Percentiles rank a stretch among this genome's conserved stretches.
Evolutionary conservation across 2,888 invertebrate species (phyloP).

Genomic region (Lottia gigantea): DNA sequence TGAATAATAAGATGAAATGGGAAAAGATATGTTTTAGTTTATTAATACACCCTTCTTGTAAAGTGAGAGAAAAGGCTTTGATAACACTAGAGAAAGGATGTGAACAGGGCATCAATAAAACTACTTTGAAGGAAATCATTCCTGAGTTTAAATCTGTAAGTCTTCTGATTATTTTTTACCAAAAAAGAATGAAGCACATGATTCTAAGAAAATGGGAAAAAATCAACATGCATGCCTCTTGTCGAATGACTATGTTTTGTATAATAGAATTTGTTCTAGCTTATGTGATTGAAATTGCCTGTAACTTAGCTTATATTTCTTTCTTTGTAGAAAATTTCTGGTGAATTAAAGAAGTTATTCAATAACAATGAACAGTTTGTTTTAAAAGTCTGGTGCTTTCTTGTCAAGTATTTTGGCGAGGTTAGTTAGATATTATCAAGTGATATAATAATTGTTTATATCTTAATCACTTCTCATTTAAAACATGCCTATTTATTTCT

Average conservation of each 20-base stretch:
- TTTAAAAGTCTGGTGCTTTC: constrained; percentile 50
- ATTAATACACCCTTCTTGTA: constrained; percentile 45
- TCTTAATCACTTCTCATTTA: no score
- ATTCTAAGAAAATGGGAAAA: no score
- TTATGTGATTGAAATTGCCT: no score
- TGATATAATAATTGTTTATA: no score
- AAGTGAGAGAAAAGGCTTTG: constrained; percentile 49
- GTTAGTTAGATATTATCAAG: constrained; percentile 38
- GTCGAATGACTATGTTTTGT: no score
- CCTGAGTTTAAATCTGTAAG: constrained; percentile 52
- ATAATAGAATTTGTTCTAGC: no score
- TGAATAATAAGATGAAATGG: constrained; percentile 44
- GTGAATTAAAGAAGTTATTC: constrained; percentile 49
- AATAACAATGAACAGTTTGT: constrained; percentile 46
- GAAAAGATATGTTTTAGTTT: constrained; percentile 45
- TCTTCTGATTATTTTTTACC: neutral
- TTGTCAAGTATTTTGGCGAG: constrained; percentile 56
- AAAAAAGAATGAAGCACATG: no score
- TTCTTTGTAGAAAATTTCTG: constrained; percentile 41
- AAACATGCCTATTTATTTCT: no score
- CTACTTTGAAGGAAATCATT: constrained; percentile 36
- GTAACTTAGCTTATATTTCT: neutral
- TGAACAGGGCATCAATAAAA: constrained; percentile 24
- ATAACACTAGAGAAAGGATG: constrained; percentile 36
- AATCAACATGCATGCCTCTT: no score